Base-by-base conservation (phyloP, 2,113 vertebrate genomes). In the Phyllopteryx taeniolatus region DNA sequence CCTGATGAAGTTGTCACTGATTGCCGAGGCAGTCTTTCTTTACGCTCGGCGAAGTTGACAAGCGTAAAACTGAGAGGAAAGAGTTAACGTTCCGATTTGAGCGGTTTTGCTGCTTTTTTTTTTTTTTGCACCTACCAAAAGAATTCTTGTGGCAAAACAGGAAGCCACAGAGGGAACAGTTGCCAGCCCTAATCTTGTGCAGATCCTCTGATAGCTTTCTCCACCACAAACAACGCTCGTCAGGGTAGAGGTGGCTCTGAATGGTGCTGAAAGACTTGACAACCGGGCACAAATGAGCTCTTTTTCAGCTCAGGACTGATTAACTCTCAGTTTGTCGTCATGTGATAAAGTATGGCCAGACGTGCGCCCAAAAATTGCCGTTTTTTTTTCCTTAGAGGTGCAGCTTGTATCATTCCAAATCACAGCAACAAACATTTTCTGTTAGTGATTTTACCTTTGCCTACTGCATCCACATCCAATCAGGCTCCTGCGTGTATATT, bases 71-170 rank as follows among this genome's bases (percentile, higher is more conserved):
- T 57, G 89, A 80, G 81, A 70, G 71, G 80, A 92, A 89, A 86
- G 91, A 85, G 93, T 95, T 96, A 94, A 95, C 88, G 53, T 75
- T 78, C 81, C 86, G 70, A 84, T 83, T 89, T 88, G 90, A 91
- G 85, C 91, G 92, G 91, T 62, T 75, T 59, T 70, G 71, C 63
- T 42, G 27, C 14, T 71, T 70, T 27, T 39, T 67, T 53, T 51
- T 35, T 63, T 67, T 62, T 77, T 79, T 91, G 78, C 92, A 85
- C 90, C 85, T 87, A 78, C 91, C 81, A 73, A 92, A 94, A 95
- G 91, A 94, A 94, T 94, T 94, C 82, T 91, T 90, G 87, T 87
- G 88, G 90, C 93, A 94, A 95, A 96, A 95, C 94, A 95, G 94
- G 94, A 96, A 95, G 93, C 91, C 70, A 49, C 89, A 92, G 87